Evolutionary conservation across 2,797 vertebrate genomes (phyloP).

Genomic region (Falco concolor): DNA sequence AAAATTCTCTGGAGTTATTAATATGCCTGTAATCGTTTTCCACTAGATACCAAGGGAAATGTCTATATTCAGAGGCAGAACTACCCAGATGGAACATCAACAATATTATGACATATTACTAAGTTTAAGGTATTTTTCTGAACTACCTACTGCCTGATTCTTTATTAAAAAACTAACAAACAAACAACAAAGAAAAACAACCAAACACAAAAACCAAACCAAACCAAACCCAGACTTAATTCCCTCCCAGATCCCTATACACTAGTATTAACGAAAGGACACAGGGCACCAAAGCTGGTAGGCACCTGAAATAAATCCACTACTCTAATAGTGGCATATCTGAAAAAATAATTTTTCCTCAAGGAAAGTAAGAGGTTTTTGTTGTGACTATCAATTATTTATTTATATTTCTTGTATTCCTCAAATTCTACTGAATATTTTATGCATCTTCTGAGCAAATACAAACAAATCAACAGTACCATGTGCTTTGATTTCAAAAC

Average conservation of each 20-base stretch:
- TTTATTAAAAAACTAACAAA: neutral
- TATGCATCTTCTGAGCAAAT: neutral
- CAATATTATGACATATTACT: neutral
- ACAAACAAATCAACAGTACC: neutral
- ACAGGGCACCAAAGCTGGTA: neutral
- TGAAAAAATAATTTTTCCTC: neutral
- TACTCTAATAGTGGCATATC: neutral
- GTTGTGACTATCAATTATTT: neutral
- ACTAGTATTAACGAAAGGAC: neutral
- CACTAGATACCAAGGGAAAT: neutral
- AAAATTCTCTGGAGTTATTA: constrained; percentile 8
- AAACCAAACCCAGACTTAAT: neutral
- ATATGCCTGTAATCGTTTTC: constrained; percentile 2
- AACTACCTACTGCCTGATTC: neutral
- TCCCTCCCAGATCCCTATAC: neutral
- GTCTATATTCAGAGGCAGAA: neutral
- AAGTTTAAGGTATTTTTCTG: neutral
- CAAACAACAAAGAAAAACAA: neutral
- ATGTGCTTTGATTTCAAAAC: neutral
- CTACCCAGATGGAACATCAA: neutral
- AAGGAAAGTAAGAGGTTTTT: neutral
- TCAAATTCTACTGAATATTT: neutral
- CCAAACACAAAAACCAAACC: neutral
- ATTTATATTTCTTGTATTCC: neutral
- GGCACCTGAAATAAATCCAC: neutral